A percentile compares a stretch with the other conserved stretches of the same genome.
phyloP scores from a whole-genome alignment of 2,113 vertebrate genomes.

The Theristicus caerulescens region DNA sequence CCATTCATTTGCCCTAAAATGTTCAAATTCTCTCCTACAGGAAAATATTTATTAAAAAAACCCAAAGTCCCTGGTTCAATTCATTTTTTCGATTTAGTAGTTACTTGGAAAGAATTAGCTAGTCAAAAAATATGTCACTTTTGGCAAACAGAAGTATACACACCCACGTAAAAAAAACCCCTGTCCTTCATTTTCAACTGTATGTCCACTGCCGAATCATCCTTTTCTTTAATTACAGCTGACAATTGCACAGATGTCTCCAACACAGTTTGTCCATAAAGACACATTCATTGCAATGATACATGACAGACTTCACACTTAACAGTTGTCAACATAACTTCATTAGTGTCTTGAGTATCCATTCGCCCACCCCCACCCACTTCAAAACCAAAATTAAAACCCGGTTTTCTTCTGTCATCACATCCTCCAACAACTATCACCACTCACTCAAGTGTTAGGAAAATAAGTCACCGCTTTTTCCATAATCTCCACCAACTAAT shows the following conservation, averaged over 20 bases:
- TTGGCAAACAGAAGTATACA: background rate
- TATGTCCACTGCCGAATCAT: background rate
- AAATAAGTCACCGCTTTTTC: background rate
- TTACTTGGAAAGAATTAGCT: background rate
- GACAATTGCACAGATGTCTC: constrained; percentile 52
- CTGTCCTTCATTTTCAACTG: constrained; percentile 12
- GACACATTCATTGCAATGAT: constrained; percentile 29
- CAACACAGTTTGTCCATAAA: background rate
- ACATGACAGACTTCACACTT: constrained; percentile 62
- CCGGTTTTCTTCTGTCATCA: constrained; percentile 31
- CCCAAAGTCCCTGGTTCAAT: background rate
- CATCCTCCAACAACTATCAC: constrained; percentile 31
- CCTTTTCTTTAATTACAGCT: constrained; percentile 29
- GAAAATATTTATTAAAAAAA: background rate
- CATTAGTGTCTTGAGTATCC: constrained; percentile 48
- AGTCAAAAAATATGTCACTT: background rate
- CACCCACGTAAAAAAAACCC: background rate
- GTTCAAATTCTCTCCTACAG: background rate
- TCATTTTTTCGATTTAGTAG: background rate
- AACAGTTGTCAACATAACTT: constrained; percentile 57
- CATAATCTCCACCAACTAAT: background rate
- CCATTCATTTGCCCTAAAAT: background rate
- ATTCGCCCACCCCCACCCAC: constrained; percentile 3
- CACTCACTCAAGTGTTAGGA: constrained; percentile 30
- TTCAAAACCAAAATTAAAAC: constrained; percentile 38